Conservation (phyloP, 2,888 invertebrate genomes). For the Callyntrura guangdongensis region DNA sequence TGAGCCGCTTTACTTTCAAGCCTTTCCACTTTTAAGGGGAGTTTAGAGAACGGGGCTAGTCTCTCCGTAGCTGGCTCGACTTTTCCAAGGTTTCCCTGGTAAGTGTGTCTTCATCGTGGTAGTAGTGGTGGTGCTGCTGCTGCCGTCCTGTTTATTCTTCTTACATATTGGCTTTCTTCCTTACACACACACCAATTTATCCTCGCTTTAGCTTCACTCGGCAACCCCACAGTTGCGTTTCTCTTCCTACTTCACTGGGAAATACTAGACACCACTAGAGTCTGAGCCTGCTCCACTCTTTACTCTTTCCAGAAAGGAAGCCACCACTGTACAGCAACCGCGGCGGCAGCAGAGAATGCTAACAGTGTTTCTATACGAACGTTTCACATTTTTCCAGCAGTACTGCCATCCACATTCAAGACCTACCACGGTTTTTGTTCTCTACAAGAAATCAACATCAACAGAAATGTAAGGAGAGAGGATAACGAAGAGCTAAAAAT, state of each 20-base stretch:
- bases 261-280: neutral
- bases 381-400: neutral
- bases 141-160: constrained; percentile 23
- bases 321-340: constrained; percentile 13
- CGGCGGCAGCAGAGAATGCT: neutral
- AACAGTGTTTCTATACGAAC: constrained; percentile 3
- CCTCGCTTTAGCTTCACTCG: neutral
- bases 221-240: constrained; percentile 56
- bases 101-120: constrained; percentile 34
- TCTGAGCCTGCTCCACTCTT: neutral
- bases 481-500: constrained; percentile 29
- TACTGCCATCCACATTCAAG: constrained; percentile 52
- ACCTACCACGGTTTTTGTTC: constrained; percentile 50
- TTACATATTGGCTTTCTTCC: constrained; percentile 48
- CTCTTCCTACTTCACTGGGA: constrained; percentile 7
- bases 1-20: constrained; percentile 62
- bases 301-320: constrained; percentile 51
- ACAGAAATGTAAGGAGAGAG: neutral
- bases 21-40: constrained; percentile 54
- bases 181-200: constrained; percentile 41
- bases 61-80: neutral
- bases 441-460: constrained; percentile 9
- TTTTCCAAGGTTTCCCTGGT: constrained; percentile 56
- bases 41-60: constrained; percentile 29
- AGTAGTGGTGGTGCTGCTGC: constrained; percentile 7